Conservation (phyloP, 1,140 invertebrate genomes). For the Trichogramma pretiosum region DNA sequence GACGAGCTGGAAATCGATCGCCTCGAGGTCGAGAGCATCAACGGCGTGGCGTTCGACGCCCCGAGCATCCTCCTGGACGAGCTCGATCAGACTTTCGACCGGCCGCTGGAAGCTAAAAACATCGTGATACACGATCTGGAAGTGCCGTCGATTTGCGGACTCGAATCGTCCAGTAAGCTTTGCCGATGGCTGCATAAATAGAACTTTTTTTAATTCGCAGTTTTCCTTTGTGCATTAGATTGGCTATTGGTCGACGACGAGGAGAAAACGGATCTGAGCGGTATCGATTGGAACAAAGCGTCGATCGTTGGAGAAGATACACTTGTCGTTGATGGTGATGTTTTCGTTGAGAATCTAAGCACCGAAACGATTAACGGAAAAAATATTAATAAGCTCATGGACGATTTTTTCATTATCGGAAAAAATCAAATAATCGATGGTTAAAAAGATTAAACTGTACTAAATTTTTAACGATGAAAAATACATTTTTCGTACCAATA, state of each 20-base stretch:
- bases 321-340: slow-evolving; percentile 16
- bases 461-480: neutral
- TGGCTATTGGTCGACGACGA: slow-evolving; percentile 22
- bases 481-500: neutral
- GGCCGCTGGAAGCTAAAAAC: slow-evolving; percentile 5
- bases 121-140: slow-evolving; percentile 20
- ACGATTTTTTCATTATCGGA: slow-evolving; percentile 22
- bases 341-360: slow-evolving; percentile 18
- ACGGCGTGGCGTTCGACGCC: neutral
- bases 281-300: neutral
- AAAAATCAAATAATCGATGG: slow-evolving; percentile 25
- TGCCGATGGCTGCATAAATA: slow-evolving; percentile 10
- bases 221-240: slow-evolving; percentile 19
- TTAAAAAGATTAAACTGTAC: slow-evolving; percentile 14
- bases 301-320: slow-evolving; percentile 22
- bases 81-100: slow-evolving; percentile 4
- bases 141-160: slow-evolving; percentile 26
- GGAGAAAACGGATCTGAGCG: slow-evolving; percentile 5
- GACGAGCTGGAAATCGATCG: neutral
- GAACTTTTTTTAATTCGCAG: neutral
- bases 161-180: neutral
- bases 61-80: neutral
- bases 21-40: neutral
- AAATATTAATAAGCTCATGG: slow-evolving; percentile 18
- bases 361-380: slow-evolving; percentile 17